phyloP scores from a whole-genome alignment of 2,113 vertebrate genomes.

The Gyps fulvus region DNA sequence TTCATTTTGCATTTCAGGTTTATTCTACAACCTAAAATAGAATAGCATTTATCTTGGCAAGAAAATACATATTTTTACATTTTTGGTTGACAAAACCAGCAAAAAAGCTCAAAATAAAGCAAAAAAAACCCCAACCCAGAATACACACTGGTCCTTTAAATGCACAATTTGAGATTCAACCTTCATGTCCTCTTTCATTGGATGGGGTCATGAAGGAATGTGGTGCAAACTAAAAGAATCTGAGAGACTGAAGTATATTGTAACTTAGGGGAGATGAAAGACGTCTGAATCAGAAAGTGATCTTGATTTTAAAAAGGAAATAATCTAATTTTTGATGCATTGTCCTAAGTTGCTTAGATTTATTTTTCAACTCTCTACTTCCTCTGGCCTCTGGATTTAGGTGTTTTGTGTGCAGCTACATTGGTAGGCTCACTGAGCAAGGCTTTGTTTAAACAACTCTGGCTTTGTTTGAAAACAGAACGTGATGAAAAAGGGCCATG shows the following conservation, averaged over 20 bases:
- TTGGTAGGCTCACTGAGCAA: background rate
- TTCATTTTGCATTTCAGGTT: background rate
- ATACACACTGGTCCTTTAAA: background rate
- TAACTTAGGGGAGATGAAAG: background rate
- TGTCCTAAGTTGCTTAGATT: background rate
- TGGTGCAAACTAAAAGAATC: background rate
- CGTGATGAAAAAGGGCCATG: background rate
- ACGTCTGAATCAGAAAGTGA: background rate
- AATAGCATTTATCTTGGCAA: background rate
- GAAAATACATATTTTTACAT: background rate
- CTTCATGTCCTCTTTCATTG: background rate
- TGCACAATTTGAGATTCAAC: background rate
- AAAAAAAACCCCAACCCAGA: background rate
- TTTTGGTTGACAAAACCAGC: background rate
- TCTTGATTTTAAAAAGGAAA: background rate
- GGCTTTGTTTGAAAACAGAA: background rate
- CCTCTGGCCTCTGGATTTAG: background rate
- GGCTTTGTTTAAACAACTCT: background rate
- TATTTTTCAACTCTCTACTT: background rate
- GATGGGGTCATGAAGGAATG: background rate
- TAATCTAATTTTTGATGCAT: background rate
- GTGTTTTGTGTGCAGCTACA: background rate
- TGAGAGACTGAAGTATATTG: background rate
- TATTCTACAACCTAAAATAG: background rate
- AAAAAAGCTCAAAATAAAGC: background rate